A percentile compares a stretch with the other conserved stretches of the same genome.
Evolutionary conservation across 2,113 vertebrate genomes (phyloP).

Genomic region (Ceyx melanurus): DNA sequence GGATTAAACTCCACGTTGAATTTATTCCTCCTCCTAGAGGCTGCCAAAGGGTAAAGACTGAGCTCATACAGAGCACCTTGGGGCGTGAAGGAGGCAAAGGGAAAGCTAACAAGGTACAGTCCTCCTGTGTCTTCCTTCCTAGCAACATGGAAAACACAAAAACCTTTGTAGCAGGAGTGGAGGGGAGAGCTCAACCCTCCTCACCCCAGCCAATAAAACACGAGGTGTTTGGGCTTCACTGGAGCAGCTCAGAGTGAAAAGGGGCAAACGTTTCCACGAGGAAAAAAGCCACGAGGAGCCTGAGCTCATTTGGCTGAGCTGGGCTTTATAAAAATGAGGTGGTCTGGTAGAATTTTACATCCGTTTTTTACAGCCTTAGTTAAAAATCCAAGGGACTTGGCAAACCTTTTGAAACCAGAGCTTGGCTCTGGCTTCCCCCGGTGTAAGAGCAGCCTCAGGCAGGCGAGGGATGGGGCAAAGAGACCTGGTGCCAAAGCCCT

Average conservation of each 20-base stretch:
- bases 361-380: neutral
- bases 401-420: neutral
- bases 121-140: conserved; percentile 2
- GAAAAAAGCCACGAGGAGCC: neutral
- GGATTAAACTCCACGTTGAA: neutral
- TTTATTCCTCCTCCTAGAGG: neutral
- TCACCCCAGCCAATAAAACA: neutral
- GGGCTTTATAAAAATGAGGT: neutral
- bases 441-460: neutral
- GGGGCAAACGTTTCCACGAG: neutral
- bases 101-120: neutral
- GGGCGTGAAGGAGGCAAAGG: neutral
- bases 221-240: neutral
- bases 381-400: neutral
- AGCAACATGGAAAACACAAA: conserved; percentile 34
- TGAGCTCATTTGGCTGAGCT: neutral
- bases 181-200: neutral
- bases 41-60: neutral
- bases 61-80: neutral
- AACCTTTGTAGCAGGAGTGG: neutral
- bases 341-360: neutral
- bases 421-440: neutral
- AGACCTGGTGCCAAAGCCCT: neutral
- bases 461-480: neutral
- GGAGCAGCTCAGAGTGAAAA: neutral